phyloP scores from a whole-genome alignment of 2,113 vertebrate species.

The Pelodiscus sinensis region DNA sequence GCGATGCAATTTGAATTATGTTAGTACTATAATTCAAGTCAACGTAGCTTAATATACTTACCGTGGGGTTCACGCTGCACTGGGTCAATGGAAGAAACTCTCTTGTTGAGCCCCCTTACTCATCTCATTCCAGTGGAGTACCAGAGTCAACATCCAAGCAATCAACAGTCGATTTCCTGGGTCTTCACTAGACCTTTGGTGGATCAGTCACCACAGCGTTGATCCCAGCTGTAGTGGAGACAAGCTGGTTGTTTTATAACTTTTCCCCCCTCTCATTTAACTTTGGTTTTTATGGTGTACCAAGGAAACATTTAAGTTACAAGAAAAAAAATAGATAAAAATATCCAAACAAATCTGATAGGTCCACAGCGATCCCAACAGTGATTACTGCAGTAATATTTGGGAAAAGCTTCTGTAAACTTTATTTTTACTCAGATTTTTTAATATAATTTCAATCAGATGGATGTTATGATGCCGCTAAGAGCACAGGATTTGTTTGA shows the following conservation, averaged over 20 bases:
- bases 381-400: neutral
- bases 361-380: neutral
- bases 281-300: neutral
- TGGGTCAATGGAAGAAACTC: too few species aligned
- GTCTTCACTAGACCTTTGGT: too few species aligned
- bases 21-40: too few species aligned
- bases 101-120: too few species aligned
- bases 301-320: neutral
- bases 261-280: neutral
- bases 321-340: neutral
- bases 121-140: too few species aligned
- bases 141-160: too few species aligned
- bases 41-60: too few species aligned
- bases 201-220: too few species aligned
- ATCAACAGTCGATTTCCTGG: too few species aligned
- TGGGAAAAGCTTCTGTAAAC: neutral
- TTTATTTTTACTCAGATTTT: neutral
- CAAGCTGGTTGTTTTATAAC: neutral
- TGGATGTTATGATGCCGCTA: neutral
- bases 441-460: neutral
- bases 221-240: too few species aligned
- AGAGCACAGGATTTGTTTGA: conserved; percentile 2
- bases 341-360: neutral
- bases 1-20: too few species aligned
- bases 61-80: too few species aligned